These are phyloP conservation scores for Microctonus hyperodae DNA, from an alignment of 2,888 invertebrate genomes.

Conservation along the genomic window DNA sequence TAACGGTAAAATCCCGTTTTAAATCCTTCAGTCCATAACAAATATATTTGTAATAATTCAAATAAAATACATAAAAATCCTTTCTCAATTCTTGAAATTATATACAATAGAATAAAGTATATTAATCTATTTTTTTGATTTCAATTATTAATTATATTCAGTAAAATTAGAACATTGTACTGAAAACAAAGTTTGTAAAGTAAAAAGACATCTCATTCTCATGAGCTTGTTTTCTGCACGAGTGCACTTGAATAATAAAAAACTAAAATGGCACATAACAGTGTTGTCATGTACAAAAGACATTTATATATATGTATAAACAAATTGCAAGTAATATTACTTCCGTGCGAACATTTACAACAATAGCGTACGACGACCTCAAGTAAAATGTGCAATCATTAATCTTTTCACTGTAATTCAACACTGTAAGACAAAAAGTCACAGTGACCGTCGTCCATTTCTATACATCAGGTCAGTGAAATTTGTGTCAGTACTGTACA, in stretches of 20 bases:
- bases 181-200: neutral
- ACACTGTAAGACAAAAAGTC: neutral
- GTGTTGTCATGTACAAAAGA: neutral
- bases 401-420: neutral
- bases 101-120: too few relatives aligned
- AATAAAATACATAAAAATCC: neutral
- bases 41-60: neutral
- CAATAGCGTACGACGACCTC: constrained; percentile 3
- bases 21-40: neutral
- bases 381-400: neutral
- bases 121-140: too few relatives aligned
- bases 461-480: neutral
- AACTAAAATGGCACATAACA: constrained; percentile 9
- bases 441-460: constrained; percentile 3
- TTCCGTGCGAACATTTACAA: constrained; percentile 14
- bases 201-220: constrained; percentile 19
- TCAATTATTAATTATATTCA: neutral
- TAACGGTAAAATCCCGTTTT: constrained; percentile 15
- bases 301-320: neutral
- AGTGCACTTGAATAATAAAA: constrained; percentile 3
- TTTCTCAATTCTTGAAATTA: neutral
- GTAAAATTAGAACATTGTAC: neutral
- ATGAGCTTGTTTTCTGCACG: constrained; percentile 16
- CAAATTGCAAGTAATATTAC: neutral
- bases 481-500: constrained; percentile 3